Conservation (phyloP, 2,888 invertebrate species). For the Dilophus febrilis region DNA sequence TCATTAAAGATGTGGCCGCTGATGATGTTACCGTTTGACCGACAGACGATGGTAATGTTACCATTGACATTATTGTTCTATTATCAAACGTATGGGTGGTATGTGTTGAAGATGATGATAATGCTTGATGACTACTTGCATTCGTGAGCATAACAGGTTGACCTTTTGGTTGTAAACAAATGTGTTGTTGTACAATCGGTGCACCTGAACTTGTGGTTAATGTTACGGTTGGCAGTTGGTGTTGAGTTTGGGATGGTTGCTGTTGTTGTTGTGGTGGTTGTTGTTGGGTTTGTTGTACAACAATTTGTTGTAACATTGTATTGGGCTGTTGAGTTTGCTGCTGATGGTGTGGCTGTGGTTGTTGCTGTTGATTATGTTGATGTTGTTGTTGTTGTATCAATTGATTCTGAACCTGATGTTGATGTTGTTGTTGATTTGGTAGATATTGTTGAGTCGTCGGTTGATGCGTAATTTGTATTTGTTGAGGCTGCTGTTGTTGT, state of each 20-base stretch:
- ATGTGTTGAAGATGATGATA: too few species aligned
- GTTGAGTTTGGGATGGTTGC: not conserved
- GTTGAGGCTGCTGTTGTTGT: not conserved
- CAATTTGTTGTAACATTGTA: constrained; percentile 22
- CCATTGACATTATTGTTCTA: constrained; percentile 16
- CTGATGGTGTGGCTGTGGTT: constrained; percentile 19
- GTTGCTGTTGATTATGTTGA: not conserved
- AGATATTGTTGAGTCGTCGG: constrained; percentile 17
- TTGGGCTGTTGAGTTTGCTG: constrained; percentile 22
- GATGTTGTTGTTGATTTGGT: constrained; percentile 25
- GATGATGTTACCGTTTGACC: not conserved
- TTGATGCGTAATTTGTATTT: constrained; percentile 17
- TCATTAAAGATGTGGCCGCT: not conserved
- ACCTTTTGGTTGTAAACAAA: not conserved
- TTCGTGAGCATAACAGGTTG: not conserved
- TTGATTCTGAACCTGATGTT: constrained; percentile 33
- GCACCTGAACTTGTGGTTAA: not conserved
- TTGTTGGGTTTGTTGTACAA: constrained; percentile 19
- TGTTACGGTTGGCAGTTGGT: constrained; percentile 9
- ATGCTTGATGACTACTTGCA: not conserved
- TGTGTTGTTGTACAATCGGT: not conserved
- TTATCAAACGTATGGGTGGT: not conserved
- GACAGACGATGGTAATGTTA: constrained; percentile 8
- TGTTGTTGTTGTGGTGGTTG: constrained; percentile 15
- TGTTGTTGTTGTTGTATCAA: constrained; percentile 29